Conservation (phyloP, 2,888 invertebrate genomes). For the Andrena fulva region DNA sequence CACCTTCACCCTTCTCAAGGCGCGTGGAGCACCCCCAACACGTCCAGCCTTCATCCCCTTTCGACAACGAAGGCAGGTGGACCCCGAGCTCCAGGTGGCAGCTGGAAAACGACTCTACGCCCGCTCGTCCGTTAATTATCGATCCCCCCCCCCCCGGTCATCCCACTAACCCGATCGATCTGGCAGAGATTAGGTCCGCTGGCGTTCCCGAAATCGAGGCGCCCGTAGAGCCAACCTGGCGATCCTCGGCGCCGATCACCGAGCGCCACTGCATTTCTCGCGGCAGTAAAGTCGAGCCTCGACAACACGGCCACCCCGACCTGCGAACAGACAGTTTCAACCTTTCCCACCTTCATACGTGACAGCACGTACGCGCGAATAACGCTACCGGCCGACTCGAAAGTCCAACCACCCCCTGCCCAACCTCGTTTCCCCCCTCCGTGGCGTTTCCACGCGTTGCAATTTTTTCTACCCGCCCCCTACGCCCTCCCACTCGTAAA, state of each 20-base stretch:
- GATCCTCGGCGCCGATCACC: conserved; percentile 81
- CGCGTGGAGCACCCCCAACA: background rate
- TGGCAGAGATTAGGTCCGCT: conserved; percentile 77
- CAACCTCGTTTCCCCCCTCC: background rate
- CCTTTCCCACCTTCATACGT: conserved; percentile 30
- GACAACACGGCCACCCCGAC: conserved; percentile 86
- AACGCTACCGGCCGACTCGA: background rate
- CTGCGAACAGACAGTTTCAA: conserved; percentile 77
- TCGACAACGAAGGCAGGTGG: background rate
- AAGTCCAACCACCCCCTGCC: background rate
- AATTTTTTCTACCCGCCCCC: conserved; percentile 25
- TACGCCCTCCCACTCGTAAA: conserved; percentile 23
- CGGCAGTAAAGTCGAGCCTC: conserved; percentile 86
- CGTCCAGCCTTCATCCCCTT: background rate
- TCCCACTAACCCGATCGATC: conserved; percentile 67
- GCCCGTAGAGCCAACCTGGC: conserved; percentile 79
- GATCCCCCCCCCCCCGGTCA: conserved; percentile 44
- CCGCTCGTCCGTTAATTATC: conserved; percentile 44
- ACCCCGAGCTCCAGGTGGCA: background rate
- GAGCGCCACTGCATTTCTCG: conserved; percentile 86
- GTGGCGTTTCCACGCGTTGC: conserved; percentile 15
- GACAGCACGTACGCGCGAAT: conserved; percentile 26
- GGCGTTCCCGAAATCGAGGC: conserved; percentile 83
- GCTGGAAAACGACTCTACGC: background rate
- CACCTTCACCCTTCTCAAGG: background rate